Percentiles rank a stretch among this genome's conserved stretches.
Conservation (phyloP, 1,140 invertebrate species). For the Araneus ventricosus region DNA sequence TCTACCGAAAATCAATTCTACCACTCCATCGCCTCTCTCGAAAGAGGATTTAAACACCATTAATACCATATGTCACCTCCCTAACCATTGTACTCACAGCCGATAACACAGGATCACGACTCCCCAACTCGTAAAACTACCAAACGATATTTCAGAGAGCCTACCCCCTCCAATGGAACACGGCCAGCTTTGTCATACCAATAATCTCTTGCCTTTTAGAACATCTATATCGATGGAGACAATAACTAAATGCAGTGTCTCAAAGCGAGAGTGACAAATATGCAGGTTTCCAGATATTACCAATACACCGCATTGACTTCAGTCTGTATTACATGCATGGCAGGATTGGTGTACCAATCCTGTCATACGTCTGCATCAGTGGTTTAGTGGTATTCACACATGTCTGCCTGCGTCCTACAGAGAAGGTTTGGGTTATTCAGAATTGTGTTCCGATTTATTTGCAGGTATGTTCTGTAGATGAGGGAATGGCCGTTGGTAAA, state of each 20-base stretch:
- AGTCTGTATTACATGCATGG: neutral
- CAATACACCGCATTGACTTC: constrained; percentile 5
- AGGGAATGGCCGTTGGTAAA: neutral
- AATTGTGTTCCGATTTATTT: neutral
- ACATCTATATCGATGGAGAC: constrained; percentile 34
- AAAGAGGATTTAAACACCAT: constrained; percentile 30
- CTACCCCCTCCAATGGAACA: neutral
- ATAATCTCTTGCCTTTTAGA: constrained; percentile 44
- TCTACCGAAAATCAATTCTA: neutral
- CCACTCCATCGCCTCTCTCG: neutral
- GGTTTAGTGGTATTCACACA: neutral
- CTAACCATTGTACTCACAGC: neutral
- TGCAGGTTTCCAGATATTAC: neutral
- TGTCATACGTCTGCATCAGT: neutral
- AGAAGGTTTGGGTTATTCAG: neutral
- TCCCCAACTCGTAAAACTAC: constrained; percentile 15
- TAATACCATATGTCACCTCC: constrained; percentile 28
- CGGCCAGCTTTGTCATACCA: neutral
- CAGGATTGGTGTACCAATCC: neutral
- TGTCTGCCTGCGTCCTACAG: neutral
- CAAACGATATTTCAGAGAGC: neutral
- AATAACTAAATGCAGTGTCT: constrained; percentile 22
- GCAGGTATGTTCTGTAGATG: neutral
- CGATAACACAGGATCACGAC: constrained; percentile 1
- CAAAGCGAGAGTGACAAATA: constrained; percentile 14